Conservation (phyloP, 2,113 vertebrate genomes). For the Pundamilia nyererei region DNA sequence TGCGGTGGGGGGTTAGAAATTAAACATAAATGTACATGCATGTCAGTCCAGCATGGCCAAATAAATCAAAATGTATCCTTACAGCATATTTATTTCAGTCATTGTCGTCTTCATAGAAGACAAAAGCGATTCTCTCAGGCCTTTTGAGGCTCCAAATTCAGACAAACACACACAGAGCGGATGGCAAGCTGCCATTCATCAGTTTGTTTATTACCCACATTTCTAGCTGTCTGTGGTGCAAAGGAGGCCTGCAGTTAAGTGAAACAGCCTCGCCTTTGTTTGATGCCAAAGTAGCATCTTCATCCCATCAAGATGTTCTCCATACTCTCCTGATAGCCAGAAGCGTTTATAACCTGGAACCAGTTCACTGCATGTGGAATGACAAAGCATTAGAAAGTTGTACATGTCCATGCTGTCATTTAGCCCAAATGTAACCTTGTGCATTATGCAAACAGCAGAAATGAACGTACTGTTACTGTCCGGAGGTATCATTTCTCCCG, state of each 20-base stretch:
- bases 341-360: neutral
- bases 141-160: neutral
- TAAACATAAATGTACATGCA: neutral
- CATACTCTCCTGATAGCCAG: neutral
- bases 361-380: slow-evolving; percentile 34
- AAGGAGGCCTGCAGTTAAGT: neutral
- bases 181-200: neutral
- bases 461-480: neutral
- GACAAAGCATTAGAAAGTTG: neutral
- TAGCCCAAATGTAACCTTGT: neutral
- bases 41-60: neutral
- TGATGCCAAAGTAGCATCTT: slow-evolving; percentile 19
- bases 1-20: neutral
- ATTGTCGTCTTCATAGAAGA: neutral
- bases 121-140: slow-evolving; percentile 1
- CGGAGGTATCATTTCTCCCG: neutral
- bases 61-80: neutral
- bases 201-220: slow-evolving; percentile 36
- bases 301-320: neutral
- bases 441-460: neutral
- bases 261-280: slow-evolving; percentile 1
- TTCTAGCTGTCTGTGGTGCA: neutral
- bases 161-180: neutral
- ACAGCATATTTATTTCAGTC: neutral
- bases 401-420: neutral